Evolutionary conservation across 2,888 invertebrate species (phyloP).

Genomic region (Meganola albula): DNA sequence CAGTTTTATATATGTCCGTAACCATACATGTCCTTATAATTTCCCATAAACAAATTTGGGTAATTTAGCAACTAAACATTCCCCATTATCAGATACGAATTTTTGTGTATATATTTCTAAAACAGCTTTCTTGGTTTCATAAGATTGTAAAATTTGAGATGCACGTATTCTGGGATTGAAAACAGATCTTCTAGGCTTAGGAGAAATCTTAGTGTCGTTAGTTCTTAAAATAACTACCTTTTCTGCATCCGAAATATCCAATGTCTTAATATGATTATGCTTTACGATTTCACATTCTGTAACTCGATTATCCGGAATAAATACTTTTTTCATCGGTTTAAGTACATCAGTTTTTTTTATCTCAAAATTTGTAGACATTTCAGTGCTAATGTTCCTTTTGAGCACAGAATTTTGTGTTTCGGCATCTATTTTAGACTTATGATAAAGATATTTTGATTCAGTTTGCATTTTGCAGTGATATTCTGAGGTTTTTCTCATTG

Average conservation of each 20-base stretch:
- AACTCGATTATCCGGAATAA: background rate
- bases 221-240: conserved; percentile 29
- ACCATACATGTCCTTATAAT: conserved; percentile 24
- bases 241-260: conserved; percentile 35
- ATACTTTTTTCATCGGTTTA: background rate
- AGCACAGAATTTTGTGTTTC: conserved; percentile 42
- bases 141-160: conserved; percentile 50
- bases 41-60: conserved; percentile 51
- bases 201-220: background rate
- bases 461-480: conserved; percentile 37
- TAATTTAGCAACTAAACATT: conserved; percentile 47
- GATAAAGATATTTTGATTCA: conserved; percentile 28
- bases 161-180: conserved; percentile 9
- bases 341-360: background rate
- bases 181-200: background rate
- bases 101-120: conserved; percentile 57
- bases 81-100: conserved; percentile 31
- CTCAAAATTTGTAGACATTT: conserved; percentile 14
- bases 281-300: conserved; percentile 24
- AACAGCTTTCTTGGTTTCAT: conserved; percentile 61
- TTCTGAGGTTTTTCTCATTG: conserved; percentile 33
- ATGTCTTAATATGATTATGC: conserved; percentile 26
- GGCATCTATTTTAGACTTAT: conserved; percentile 32
- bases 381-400: conserved; percentile 24
- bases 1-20: conserved; percentile 22